Base-by-base conservation (phyloP, 1,140 invertebrate genomes). In the Rhopalosiphum padi region DNA sequence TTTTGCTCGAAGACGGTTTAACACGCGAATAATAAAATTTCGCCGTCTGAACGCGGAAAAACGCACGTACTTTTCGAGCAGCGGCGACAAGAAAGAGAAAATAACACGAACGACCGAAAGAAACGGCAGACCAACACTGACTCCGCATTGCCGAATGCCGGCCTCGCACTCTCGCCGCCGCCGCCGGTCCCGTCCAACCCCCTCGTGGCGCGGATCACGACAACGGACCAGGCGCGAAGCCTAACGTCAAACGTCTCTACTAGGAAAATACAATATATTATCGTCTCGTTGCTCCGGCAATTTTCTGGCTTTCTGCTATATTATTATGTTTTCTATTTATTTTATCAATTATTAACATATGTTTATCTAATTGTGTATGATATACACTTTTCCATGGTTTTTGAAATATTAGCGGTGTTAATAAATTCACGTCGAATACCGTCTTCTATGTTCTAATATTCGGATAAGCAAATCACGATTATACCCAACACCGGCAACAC, bases 111-210 rank as follows among this genome's bases (percentile, higher is more conserved):
- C 51, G 1, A 41, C 7, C 21, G 3, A 6, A 4, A 18, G 4
- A 15, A 18, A 55, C 51, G 51, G 51, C 51, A 35, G 51, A 53
- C 35, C 35, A 46, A 60, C 37, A 90, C 89, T 90, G 89, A 90
- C 53, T 43, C 53, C 88, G 88, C 88, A 89, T 89, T 89, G 88
- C 48, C 88, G 88, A 53, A 55, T 86, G 23, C 41, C 25, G 37
- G 37, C 8, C 41, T 86, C 22, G 9, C 25, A 21, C 86, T 23
- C 43, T 23, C 23, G 30, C 48, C 87, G 51, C 48, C 87, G 51
- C 53, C 88, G 35, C 37, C 89, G 37, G 30, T 30, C 35, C 35
- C 88, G 89, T 60, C 89, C 53, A 90, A 68, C 89, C 89, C 53
- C 53, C 53, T 90, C 53, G 89, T 23, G 88, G 9, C 15, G 51